Conservation (phyloP, 2,113 vertebrate genomes). For the Pomatostomus ruficeps region DNA sequence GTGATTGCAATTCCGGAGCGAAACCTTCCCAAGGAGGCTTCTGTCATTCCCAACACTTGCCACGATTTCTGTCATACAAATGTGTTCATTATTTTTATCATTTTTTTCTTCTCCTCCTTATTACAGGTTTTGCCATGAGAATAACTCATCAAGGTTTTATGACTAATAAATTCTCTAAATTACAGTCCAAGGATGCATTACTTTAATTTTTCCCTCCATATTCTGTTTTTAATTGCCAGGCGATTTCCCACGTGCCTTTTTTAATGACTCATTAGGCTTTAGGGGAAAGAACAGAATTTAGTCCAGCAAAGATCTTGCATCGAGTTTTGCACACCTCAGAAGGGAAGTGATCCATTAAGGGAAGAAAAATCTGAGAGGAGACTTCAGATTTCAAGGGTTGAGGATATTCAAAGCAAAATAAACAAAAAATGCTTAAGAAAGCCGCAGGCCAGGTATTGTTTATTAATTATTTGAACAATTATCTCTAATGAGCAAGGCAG, state of each 20-base stretch:
- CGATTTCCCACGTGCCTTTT: constrained; percentile 48
- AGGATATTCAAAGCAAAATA: neutral
- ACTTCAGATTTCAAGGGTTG: neutral
- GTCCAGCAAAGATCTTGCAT: neutral
- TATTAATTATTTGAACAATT: neutral
- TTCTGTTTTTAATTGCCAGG: constrained; percentile 51
- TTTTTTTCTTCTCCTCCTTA: neutral
- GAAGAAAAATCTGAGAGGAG: neutral
- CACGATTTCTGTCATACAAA: constrained; percentile 31
- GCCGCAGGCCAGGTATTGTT: neutral
- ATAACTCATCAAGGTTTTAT: constrained; percentile 62
- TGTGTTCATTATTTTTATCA: constrained; percentile 7
- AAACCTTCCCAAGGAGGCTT: neutral
- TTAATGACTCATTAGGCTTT: constrained; percentile 58
- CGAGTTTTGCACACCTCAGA: neutral
- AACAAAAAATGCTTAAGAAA: neutral
- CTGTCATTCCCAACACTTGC: constrained; percentile 8
- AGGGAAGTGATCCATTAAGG: neutral
- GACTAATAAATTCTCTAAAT: constrained; percentile 65
- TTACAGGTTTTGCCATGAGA: constrained; percentile 56
- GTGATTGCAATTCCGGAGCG: constrained; percentile 1
- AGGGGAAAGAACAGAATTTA: constrained; percentile 40
- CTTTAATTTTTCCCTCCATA: constrained; percentile 47
- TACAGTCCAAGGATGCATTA: constrained; percentile 57
- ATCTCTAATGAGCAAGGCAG: neutral